Evolutionary conservation across 92 coral and sea anemone genomes (phyloP), one percentile per base, ranked within the genome.

Genomic region (Diadumene lineata): DNA sequence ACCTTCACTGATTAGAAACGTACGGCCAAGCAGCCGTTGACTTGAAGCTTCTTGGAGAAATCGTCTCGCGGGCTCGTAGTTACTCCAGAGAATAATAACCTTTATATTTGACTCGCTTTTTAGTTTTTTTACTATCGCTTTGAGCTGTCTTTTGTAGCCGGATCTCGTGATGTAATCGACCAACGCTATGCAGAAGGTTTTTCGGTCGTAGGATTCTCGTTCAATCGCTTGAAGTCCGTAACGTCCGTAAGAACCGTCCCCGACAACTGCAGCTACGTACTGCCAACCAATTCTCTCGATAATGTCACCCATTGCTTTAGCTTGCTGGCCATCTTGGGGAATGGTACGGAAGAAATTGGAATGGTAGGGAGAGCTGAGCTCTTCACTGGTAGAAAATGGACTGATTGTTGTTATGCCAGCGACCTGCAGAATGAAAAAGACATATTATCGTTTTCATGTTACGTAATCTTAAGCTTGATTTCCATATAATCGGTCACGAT

Each of bases 241-340:
- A 1, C 94, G 85, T 0, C 94, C 94, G 38, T 89, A 86, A 32
- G 91, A 85, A 50, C 86, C 87, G 43, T 86, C 94, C 4, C 81
- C 74, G 10, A 88, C 94, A 1, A 89, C 80, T 0, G 90, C 88
- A 1, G 90, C 94, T 3, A 89, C 81, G 75, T 89, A 89, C 0
- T 77, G 81, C 94, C 94, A 89, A 43, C 81, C 71, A 62, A 89
- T 85, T 29, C 66, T 64, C 81, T 89, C 90, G 24, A 89, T 89
- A 33, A 86, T 85, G 50, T 89, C 88, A 19, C 82, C 94, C 94
- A 89, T 89, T 25, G 87, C 90, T 68, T 80, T 87, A 34, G 94
- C 94, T 57, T 85, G 94, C 64, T 83, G 86, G 25, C 73, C 88
- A 57, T 89, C 94, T 11, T 82, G 84, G 16, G 94, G 82, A 24